phyloP scores from a whole-genome alignment of 1,140 invertebrate species.

The Aradophagus sp. region DNA sequence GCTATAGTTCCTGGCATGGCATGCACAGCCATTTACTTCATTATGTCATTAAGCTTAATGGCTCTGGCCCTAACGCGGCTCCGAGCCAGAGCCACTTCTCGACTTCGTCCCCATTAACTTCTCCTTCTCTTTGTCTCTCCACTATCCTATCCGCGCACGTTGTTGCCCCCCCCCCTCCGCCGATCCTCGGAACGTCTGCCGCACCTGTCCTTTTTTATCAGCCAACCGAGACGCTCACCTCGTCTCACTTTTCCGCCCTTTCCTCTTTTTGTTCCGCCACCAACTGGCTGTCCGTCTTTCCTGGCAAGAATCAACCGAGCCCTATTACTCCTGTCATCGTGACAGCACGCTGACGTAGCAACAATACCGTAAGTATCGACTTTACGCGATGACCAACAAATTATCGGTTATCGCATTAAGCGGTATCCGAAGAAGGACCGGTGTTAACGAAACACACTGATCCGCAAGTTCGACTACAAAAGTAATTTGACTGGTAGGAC shows the following conservation, averaged over 20 bases:
- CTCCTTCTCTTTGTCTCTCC: conserved; percentile 45
- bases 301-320: conserved; percentile 15
- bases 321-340: conserved; percentile 46
- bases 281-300: conserved; percentile 16
- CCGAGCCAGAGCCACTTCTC: conserved; percentile 73
- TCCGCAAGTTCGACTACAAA: no score
- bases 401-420: conserved; percentile 48
- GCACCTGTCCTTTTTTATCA: conserved; percentile 39
- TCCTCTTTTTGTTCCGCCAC: conserved; percentile 12
- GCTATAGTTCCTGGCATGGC: conserved; percentile 72
- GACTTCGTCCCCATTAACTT: conserved; percentile 73
- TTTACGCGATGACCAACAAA: conserved; percentile 68
- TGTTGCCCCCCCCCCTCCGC: conserved; percentile 31
- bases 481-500: no score
- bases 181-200: conserved; percentile 4
- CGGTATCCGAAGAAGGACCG: conserved; percentile 7
- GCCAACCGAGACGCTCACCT: no score
- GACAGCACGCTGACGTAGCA: conserved; percentile 30
- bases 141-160: conserved; percentile 29
- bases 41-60: conserved; percentile 77
- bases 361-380: conserved; percentile 67
- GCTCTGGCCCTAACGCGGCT: conserved; percentile 72
- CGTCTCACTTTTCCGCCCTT: no score
- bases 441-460: conserved; percentile 10
- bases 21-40: conserved; percentile 77